These are phyloP conservation scores for Nineta flava DNA, from an alignment of 2,888 invertebrate genomes.

Conservation along the genomic window DNA sequence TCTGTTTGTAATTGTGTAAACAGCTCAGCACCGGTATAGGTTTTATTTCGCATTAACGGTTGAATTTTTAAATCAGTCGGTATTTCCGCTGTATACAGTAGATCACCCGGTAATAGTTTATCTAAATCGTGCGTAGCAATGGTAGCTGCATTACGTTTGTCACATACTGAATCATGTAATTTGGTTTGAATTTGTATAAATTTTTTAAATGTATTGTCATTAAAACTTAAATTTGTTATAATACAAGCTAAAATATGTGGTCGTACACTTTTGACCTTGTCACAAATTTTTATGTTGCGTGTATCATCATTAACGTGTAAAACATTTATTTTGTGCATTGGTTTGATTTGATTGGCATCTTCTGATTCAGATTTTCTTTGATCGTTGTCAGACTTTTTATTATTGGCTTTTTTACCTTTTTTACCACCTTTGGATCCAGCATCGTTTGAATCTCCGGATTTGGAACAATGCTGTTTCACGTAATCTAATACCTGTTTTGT, in stretches of 20 bases:
- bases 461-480: constrained; percentile 47
- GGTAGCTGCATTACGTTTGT: constrained; percentile 60
- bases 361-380: constrained; percentile 17
- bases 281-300: constrained; percentile 33
- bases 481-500: constrained; percentile 65
- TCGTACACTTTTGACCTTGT: constrained; percentile 43
- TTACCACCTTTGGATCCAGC: constrained; percentile 14
- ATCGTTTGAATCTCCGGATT: constrained; percentile 21
- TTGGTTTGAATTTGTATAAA: constrained; percentile 69
- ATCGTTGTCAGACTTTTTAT: constrained; percentile 19
- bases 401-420: constrained; percentile 23
- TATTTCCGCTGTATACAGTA: constrained; percentile 49
- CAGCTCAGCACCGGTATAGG: constrained; percentile 47
- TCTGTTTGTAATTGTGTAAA: constrained; percentile 53
- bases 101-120: constrained; percentile 37
- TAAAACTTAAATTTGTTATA: constrained; percentile 44
- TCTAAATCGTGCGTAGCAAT: constrained; percentile 71
- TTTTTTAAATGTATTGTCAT: constrained; percentile 47
- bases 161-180: constrained; percentile 57
- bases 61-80: constrained; percentile 47
- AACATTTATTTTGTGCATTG: constrained; percentile 23
- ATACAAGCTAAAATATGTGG: constrained; percentile 61
- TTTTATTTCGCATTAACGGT: constrained; percentile 44
- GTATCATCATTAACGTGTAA: constrained; percentile 27
- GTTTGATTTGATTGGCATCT: constrained; percentile 14